phyloP scores from a whole-genome alignment of 2,113 vertebrate species.

The Pyxicephalus adspersus region DNA sequence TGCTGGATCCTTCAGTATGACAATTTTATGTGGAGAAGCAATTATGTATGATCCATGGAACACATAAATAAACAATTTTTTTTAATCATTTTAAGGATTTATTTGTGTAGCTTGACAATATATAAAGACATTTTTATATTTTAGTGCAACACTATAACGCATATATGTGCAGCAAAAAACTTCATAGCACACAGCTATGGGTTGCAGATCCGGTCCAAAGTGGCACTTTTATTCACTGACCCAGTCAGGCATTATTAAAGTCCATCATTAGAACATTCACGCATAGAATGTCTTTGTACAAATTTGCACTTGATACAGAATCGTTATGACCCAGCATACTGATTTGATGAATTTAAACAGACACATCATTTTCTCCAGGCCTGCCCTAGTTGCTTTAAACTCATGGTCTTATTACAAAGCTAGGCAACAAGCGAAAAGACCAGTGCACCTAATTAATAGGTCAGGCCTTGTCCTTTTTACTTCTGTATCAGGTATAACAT shows the following conservation, averaged over 20 bases:
- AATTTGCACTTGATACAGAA: constrained; percentile 10
- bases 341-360: neutral
- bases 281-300: constrained; percentile 37
- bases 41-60: neutral
- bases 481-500: neutral
- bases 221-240: constrained; percentile 35
- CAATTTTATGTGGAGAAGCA: neutral
- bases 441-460: no score
- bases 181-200: neutral
- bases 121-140: constrained; percentile 38
- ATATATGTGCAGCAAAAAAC: constrained; percentile 38
- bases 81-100: constrained; percentile 14
- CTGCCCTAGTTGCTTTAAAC: no score
- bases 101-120: constrained; percentile 23
- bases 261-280: constrained; percentile 19
- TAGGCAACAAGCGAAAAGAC: no score
- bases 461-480: no score
- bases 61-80: neutral
- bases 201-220: constrained; percentile 42
- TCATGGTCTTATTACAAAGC: no score
- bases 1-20: neutral
- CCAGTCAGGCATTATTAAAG: constrained; percentile 20
- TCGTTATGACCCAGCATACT: constrained; percentile 2
- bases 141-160: constrained; percentile 29
- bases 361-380: neutral